A percentile compares a stretch with the other conserved stretches of the same genome.
Conservation (phyloP, 2,888 invertebrate species). For the Agriotes lineatus region DNA sequence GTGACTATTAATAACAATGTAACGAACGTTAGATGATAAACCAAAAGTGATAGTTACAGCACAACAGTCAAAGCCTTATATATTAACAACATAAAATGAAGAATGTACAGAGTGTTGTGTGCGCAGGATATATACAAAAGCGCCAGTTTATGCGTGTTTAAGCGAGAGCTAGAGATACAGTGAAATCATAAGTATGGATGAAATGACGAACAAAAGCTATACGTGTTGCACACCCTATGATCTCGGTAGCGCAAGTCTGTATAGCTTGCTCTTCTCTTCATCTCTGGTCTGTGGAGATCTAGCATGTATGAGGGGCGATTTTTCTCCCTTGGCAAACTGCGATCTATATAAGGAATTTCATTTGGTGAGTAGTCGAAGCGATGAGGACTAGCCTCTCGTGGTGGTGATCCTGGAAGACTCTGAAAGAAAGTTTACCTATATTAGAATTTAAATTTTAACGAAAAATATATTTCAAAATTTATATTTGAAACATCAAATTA, state of each 20-base stretch:
- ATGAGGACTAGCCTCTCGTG: conserved; percentile 68
- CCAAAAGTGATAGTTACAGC: conserved; percentile 4
- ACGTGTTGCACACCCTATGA: conserved; percentile 59
- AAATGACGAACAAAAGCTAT: conserved; percentile 1
- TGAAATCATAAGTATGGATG: neutral
- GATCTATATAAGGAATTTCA: conserved; percentile 51
- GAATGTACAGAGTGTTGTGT: neutral
- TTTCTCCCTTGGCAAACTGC: conserved; percentile 46
- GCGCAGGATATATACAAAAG: neutral
- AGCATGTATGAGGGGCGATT: conserved; percentile 60
- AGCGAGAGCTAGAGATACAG: too few species aligned
- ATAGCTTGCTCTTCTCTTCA: conserved; percentile 54
- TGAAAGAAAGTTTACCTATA: conserved; percentile 59
- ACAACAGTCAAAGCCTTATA: conserved; percentile 44
- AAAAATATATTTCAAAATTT: too few species aligned
- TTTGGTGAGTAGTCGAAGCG: conserved; percentile 60
- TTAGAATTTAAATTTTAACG: too few species aligned
- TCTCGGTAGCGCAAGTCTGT: conserved; percentile 54
- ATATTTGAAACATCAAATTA: too few species aligned
- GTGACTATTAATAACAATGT: too few species aligned
- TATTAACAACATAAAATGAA: conserved; percentile 1
- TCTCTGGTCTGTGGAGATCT: conserved; percentile 66
- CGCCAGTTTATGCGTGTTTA: neutral
- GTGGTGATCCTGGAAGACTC: conserved; percentile 70
- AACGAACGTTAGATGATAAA: neutral